Evolutionary conservation across 2,888 invertebrate genomes (phyloP).

Genomic region (Adelognathus sp.): DNA sequence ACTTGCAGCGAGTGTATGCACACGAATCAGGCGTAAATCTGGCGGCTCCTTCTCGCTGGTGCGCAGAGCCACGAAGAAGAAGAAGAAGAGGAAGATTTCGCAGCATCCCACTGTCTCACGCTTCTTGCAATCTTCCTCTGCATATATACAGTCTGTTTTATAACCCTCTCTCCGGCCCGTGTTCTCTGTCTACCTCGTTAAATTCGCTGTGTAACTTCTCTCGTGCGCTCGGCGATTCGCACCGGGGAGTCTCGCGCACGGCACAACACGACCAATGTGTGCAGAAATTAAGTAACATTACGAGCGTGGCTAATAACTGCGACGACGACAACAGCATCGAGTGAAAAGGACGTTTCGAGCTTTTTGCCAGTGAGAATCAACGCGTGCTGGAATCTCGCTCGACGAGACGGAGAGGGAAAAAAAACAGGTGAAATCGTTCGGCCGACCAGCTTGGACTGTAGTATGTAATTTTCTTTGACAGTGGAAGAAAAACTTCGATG

Average conservation of each 20-base stretch:
- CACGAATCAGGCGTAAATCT: slow-evolving; percentile 16
- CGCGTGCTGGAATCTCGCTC: neutral
- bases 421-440: neutral
- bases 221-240: slow-evolving; percentile 33
- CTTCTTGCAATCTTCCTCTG: slow-evolving; percentile 11
- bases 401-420: neutral
- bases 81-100: no score
- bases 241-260: slow-evolving; percentile 26
- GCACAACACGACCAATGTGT: slow-evolving; percentile 1
- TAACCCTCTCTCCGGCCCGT: neutral
- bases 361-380: neutral
- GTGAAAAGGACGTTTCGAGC: neutral
- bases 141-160: slow-evolving; percentile 9
- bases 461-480: no score
- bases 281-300: slow-evolving; percentile 39
- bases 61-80: neutral
- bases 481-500: no score
- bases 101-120: neutral
- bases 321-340: neutral
- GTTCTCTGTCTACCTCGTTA: slow-evolving; percentile 22
- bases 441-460: neutral
- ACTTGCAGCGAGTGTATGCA: neutral
- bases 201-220: slow-evolving; percentile 11
- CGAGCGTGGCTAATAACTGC: slow-evolving; percentile 19
- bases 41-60: neutral